Evolutionary conservation across 2,113 vertebrate species (phyloP).

Genomic region (Petaurus breviceps): DNA sequence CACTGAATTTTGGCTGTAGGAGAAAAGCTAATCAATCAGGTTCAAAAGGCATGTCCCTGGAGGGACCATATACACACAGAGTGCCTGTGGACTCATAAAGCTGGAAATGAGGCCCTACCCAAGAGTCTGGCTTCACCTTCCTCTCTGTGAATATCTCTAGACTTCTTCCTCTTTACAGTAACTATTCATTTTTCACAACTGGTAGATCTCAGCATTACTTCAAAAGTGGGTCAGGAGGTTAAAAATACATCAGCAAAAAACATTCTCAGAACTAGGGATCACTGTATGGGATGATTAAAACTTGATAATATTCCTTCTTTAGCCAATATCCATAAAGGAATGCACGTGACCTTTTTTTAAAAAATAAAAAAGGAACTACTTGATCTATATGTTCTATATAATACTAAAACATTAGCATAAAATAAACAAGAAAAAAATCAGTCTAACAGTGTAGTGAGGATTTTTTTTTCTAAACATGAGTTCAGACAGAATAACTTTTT

Average conservation of each 20-base stretch:
- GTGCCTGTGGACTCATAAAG: background rate
- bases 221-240: background rate
- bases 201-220: background rate
- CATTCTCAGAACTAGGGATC: background rate
- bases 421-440: background rate
- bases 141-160: background rate
- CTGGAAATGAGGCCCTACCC: background rate
- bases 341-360: background rate
- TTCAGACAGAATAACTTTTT: constrained; percentile 33
- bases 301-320: background rate
- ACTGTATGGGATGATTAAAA: background rate
- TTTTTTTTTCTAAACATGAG: background rate
- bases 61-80: background rate
- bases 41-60: background rate
- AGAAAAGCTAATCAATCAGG: background rate
- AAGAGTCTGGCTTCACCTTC: background rate
- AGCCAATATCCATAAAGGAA: background rate
- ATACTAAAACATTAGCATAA: background rate
- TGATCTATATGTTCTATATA: background rate
- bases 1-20: background rate
- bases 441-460: background rate
- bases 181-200: background rate
- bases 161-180: background rate
- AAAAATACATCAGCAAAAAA: background rate
- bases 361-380: background rate